Evolutionary conservation across 2,888 invertebrate genomes (phyloP), one percentile per base, ranked within the genome.

Genomic region (Altica lythri): DNA sequence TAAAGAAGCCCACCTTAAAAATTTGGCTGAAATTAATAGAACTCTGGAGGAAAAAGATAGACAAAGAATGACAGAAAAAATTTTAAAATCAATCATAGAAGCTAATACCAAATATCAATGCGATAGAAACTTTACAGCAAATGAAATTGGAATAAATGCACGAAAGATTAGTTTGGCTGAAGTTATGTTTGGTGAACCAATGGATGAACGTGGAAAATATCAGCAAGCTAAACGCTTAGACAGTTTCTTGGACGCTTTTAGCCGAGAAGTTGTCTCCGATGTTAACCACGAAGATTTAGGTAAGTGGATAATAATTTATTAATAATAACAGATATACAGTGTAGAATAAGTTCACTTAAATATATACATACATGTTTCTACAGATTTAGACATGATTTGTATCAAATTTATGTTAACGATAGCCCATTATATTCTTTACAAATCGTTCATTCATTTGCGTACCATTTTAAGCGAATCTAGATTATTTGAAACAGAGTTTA

Each of bases 11-110:
- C 10, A 13, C 8, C n/a, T 22, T 14, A 10, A 52, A 17, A 51
- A 59, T 32, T 29, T 64, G 1, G 57, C 61, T 5, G 62, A 62
- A 13, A 61, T 63, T 10, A 65, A 66, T 18, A 54, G 46, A 30
- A 51, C 57, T n/a, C 35, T 66, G 9, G 63, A 64, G 14, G 62
- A 64, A 34, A 55, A 37, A 6, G 55, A 64, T 25, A 45, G 48
- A 2, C 59, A 55, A 18, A 38, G 44, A 25, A 12, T 51, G 9
- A 14, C 42, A 2, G 50, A 42, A 32, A 48, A 53, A 32, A 18
- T 48, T 13, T 12, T 44, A 2, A 34, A 45, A 5, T 16, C 53
- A 1, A 2, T 49, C 8, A 1, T 52, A 17, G 42, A 49, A 18
- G 27, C 10, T 40, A 12, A 22, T 34, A 35, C 19, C 16, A 13